Percentiles rank a stretch among this genome's conserved stretches.
phyloP scores from a whole-genome alignment of 2,797 vertebrate species.

The Lemur catta region DNA sequence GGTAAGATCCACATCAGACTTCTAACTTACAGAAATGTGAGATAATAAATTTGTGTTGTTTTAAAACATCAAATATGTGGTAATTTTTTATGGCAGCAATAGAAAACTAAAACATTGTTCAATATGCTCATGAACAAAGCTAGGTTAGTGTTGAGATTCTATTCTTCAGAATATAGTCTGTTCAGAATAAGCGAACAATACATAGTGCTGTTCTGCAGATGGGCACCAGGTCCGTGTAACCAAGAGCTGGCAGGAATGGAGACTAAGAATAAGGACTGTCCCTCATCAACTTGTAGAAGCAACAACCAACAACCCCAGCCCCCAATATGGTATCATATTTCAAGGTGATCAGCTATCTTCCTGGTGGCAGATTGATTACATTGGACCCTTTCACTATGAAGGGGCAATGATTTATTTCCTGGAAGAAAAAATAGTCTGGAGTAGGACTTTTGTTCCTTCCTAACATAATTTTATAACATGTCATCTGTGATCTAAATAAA shows the following conservation, averaged over 20 bases:
- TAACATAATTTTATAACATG: neutral
- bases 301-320: neutral
- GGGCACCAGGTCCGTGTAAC: neutral
- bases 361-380: neutral
- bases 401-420: neutral
- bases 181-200: neutral
- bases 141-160: neutral
- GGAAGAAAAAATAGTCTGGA: slow-evolving; percentile 21
- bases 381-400: neutral
- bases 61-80: neutral
- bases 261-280: neutral
- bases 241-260: neutral
- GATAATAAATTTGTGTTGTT: neutral
- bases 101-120: neutral
- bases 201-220: neutral
- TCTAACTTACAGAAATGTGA: neutral
- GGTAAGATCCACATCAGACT: neutral
- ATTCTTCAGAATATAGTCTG: neutral
- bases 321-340: neutral
- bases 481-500: neutral
- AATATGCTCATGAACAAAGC: neutral
- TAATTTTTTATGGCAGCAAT: neutral
- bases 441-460: neutral
- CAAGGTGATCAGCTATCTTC: neutral
- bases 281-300: neutral